Evolutionary conservation across 2,888 invertebrate species (phyloP).

Genomic region (Nyleta sp.): DNA sequence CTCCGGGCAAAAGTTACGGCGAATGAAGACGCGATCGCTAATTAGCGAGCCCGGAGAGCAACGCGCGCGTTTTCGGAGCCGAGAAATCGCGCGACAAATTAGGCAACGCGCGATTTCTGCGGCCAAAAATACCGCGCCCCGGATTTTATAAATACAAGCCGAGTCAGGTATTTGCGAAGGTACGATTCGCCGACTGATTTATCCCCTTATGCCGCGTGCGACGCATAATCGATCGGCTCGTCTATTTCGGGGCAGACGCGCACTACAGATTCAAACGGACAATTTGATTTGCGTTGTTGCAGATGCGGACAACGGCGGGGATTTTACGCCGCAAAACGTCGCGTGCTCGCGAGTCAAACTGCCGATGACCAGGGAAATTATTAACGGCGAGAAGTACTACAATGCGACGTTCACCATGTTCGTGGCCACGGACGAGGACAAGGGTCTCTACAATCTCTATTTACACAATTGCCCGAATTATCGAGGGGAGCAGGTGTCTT

Average conservation of each 20-base stretch:
- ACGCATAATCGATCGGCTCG: slow-evolving; percentile 18
- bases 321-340: slow-evolving; percentile 31
- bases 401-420: slow-evolving; percentile 90
- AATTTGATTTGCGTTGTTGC: slow-evolving; percentile 11
- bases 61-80: slow-evolving; percentile 16
- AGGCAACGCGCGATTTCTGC: slow-evolving; percentile 43
- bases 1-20: too few species aligned
- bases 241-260: slow-evolving; percentile 13
- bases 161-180: slow-evolving; percentile 73
- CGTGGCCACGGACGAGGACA: slow-evolving; percentile 89
- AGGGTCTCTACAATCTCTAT: slow-evolving; percentile 97
- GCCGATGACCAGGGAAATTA: slow-evolving; percentile 84
- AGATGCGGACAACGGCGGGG: slow-evolving; percentile 11
- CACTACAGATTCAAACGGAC: background rate
- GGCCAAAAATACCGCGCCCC: slow-evolving; percentile 72
- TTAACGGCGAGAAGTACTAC: slow-evolving; percentile 85
- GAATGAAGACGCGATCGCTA: slow-evolving; percentile 48
- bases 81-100: slow-evolving; percentile 51
- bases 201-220: slow-evolving; percentile 21
- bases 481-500: slow-evolving; percentile 82
- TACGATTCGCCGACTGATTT: slow-evolving; percentile 71
- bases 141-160: slow-evolving; percentile 76
- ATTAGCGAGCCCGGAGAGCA: slow-evolving; percentile 69
- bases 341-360: slow-evolving; percentile 80
- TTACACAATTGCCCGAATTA: slow-evolving; percentile 96